phyloP scores from a whole-genome alignment of 1,140 invertebrate species.

The Helicoverpa armigera region DNA sequence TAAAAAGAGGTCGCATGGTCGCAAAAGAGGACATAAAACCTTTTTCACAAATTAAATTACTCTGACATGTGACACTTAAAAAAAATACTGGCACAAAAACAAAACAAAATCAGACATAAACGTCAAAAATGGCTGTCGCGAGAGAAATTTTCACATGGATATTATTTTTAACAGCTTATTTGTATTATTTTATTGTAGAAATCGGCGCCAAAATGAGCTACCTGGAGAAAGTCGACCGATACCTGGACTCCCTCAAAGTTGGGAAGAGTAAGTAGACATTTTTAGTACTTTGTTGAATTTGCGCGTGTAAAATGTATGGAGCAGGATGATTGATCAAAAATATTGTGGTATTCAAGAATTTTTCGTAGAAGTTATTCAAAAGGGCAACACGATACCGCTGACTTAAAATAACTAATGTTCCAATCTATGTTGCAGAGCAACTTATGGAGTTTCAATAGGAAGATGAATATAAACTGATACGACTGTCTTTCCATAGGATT shows the following conservation, averaged over 20 bases:
- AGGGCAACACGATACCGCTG: too few relatives aligned
- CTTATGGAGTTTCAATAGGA: too few relatives aligned
- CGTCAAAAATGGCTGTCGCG: constrained; percentile 22
- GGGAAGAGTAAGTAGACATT: constrained; percentile 78
- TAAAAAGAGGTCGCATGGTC: background rate
- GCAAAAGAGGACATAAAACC: background rate
- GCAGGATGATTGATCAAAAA: too few relatives aligned
- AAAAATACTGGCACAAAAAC: constrained; percentile 16
- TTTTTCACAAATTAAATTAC: background rate
- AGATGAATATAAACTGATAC: too few relatives aligned
- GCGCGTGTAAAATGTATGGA: too few relatives aligned
- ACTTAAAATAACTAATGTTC: too few relatives aligned
- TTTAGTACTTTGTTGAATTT: constrained; percentile 3
- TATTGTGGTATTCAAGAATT: too few relatives aligned
- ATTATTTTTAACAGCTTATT: constrained; percentile 41
- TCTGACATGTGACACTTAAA: constrained; percentile 2
- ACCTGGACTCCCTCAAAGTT: constrained; percentile 79
- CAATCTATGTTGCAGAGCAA: too few relatives aligned
- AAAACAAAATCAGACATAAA: background rate
- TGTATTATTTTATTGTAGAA: constrained; percentile 60
- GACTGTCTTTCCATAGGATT: too few relatives aligned
- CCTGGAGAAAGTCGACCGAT: constrained; percentile 79
- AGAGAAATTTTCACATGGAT: constrained; percentile 8
- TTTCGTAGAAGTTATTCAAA: too few relatives aligned
- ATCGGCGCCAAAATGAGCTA: constrained; percentile 73